A percentile compares a stretch with the other conserved stretches of the same genome.
These are phyloP conservation scores for Drosophila rellima DNA, from an alignment of 2,888 invertebrate species.

Conservation along the genomic window DNA sequence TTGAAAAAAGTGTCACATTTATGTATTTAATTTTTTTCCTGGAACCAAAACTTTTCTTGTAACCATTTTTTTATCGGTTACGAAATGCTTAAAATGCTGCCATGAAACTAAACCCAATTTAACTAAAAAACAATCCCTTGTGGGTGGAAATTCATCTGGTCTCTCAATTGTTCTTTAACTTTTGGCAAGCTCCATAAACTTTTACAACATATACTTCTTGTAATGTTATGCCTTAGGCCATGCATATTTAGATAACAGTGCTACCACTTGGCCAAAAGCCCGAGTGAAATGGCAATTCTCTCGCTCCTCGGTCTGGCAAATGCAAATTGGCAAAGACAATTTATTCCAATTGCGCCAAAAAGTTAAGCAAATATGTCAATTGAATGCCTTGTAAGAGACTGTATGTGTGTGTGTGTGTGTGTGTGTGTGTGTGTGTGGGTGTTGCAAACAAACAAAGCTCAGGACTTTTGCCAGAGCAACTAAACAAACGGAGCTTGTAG, in stretches of 20 bases:
- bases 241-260: slow-evolving; percentile 49
- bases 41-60: too few species aligned
- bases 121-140: not conserved
- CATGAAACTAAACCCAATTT: not conserved
- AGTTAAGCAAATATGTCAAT: slow-evolving; percentile 65
- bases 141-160: not conserved
- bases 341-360: slow-evolving; percentile 71
- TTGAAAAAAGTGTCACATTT: not conserved
- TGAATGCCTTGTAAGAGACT: slow-evolving; percentile 26
- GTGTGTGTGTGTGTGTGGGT: slow-evolving; percentile 17
- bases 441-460: slow-evolving; percentile 62
- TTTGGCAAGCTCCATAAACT: slow-evolving; percentile 27
- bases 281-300: slow-evolving; percentile 11
- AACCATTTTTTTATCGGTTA: too few species aligned
- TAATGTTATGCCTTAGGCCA: slow-evolving; percentile 23
- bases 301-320: slow-evolving; percentile 46
- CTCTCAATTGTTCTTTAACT: slow-evolving; percentile 18
- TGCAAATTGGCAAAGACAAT: slow-evolving; percentile 74
- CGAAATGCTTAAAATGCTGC: slow-evolving; percentile 13
- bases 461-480: slow-evolving; percentile 68
- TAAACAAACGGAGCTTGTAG: slow-evolving; percentile 73
- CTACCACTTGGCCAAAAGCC: slow-evolving; percentile 14
- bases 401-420: slow-evolving; percentile 17
- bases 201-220: slow-evolving; percentile 21
- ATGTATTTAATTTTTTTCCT: too few species aligned